A percentile compares a stretch with the other conserved stretches of the same genome.
phyloP scores from a whole-genome alignment of 2,797 vertebrate species.

The Poeciliopsis presidionis region DNA sequence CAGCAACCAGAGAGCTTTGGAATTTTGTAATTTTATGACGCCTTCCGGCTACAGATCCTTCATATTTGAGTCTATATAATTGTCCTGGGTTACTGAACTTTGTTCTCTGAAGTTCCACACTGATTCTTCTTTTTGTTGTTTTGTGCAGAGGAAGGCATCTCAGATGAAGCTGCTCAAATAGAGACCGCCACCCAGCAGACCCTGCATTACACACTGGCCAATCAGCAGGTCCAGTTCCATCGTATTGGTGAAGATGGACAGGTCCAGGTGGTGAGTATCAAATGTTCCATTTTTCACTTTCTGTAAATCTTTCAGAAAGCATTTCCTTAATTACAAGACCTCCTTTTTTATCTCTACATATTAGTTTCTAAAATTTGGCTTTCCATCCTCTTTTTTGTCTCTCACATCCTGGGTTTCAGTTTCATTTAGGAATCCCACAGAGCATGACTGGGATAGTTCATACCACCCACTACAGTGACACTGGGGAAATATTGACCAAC shows the following conservation, averaged over 20 bases:
- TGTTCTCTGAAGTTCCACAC: not conserved
- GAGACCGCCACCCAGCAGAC: constrained; percentile 91
- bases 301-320: not conserved
- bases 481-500: constrained; percentile 23
- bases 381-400: not conserved
- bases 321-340: not conserved
- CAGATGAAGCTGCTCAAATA: constrained; percentile 81
- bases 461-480: constrained; percentile 26
- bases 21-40: constrained; percentile 29
- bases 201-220: constrained; percentile 94
- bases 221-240: constrained; percentile 94
- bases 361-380: not conserved
- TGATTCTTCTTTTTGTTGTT: constrained; percentile 43
- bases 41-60: constrained; percentile 23
- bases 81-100: constrained; percentile 21
- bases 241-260: constrained; percentile 97
- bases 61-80: constrained; percentile 8
- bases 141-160: constrained; percentile 85
- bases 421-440: constrained; percentile 7
- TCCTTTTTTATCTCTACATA: not conserved
- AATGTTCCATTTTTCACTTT: not conserved
- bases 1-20: constrained; percentile 59
- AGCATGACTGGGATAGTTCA: constrained; percentile 13
- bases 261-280: constrained; percentile 94
- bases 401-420: constrained; percentile 2